phyloP scores from a whole-genome alignment of 1,140 invertebrate species.

The Achroia grisella region DNA sequence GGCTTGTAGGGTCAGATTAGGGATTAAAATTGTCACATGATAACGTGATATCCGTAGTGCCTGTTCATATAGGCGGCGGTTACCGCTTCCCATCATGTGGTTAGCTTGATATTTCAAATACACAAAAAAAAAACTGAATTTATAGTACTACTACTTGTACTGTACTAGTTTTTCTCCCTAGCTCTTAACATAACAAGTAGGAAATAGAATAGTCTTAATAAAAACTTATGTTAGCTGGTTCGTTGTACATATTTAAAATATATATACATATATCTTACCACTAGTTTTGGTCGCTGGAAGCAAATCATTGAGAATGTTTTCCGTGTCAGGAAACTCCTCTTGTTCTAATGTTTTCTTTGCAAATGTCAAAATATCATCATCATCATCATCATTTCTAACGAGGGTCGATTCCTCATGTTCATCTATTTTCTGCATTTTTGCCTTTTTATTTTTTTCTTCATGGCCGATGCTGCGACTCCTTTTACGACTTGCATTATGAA shows the following conservation, averaged over 20 bases:
- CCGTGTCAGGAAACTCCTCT: slow-evolving; percentile 46
- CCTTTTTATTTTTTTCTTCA: slow-evolving; percentile 26
- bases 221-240: too few relatives aligned
- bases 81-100: neutral
- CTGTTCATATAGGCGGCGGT: neutral
- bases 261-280: slow-evolving; percentile 28
- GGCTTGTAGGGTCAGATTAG: neutral
- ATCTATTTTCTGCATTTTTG: slow-evolving; percentile 51
- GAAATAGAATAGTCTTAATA: too few relatives aligned
- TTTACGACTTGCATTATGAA: slow-evolving; percentile 25
- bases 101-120: neutral
- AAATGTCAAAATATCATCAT: slow-evolving; percentile 56
- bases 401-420: slow-evolving; percentile 21
- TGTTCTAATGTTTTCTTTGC: slow-evolving; percentile 54
- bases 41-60: too few relatives aligned
- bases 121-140: too few relatives aligned
- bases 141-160: too few relatives aligned
- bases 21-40: neutral
- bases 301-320: slow-evolving; percentile 44
- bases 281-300: slow-evolving; percentile 21
- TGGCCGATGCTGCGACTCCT: slow-evolving; percentile 38
- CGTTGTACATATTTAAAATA: too few relatives aligned
- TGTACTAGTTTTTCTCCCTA: too few relatives aligned
- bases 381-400: slow-evolving; percentile 19
- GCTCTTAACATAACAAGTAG: too few relatives aligned